phyloP scores from a whole-genome alignment of 1,140 invertebrate genomes.

The Sitophilus oryzae region DNA sequence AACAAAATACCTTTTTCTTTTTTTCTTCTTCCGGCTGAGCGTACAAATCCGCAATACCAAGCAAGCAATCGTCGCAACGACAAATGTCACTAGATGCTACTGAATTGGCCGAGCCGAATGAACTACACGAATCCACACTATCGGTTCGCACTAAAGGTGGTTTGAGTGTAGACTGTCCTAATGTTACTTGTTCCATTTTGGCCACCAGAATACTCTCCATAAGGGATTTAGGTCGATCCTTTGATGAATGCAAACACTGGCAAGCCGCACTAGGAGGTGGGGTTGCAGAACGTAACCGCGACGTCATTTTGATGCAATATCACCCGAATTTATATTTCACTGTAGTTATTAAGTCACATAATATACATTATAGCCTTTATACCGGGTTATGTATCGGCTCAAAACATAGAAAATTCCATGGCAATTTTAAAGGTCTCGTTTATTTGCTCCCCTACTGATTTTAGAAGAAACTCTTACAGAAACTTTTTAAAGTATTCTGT shows the following conservation, averaged over 20 bases:
- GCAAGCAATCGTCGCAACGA: constrained; percentile 73
- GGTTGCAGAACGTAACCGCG: constrained; percentile 9
- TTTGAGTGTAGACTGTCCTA: constrained; percentile 22
- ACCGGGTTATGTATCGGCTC: no score
- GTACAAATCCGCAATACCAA: constrained; percentile 71
- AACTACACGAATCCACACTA: constrained; percentile 71
- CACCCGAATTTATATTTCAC: no score
- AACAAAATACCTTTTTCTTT: constrained; percentile 50
- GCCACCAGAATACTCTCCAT: constrained; percentile 72
- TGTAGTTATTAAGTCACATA: no score
- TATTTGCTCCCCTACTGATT: no score
- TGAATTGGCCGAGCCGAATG: constrained; percentile 62
- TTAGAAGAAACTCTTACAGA: no score
- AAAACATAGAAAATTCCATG: no score
- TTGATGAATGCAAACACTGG: constrained; percentile 18
- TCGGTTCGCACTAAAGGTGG: constrained; percentile 59
- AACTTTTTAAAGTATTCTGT: no score
- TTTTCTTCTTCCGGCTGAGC: constrained; percentile 54
- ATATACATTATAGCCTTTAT: no score
- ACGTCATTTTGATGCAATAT: no score
- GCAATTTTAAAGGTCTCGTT: no score
- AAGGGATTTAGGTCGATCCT: constrained; percentile 54
- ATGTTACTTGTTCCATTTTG: constrained; percentile 61
- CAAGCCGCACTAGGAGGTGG: constrained; percentile 12
- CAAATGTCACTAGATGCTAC: constrained; percentile 63